These are phyloP conservation scores for Heliconius sara DNA, from an alignment of 2,888 invertebrate species.

Conservation along the genomic window DNA sequence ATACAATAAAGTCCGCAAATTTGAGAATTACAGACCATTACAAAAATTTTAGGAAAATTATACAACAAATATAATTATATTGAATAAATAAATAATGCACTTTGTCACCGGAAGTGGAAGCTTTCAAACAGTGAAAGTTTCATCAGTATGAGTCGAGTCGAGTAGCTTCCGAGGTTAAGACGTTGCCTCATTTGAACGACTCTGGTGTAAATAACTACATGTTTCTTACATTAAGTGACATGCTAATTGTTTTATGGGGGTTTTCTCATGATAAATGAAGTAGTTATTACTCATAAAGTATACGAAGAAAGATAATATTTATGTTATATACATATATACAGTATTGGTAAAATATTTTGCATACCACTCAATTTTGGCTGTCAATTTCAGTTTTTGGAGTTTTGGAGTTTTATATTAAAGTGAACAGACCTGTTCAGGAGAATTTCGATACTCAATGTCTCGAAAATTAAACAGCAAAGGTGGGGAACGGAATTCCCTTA, in stretches of 20 bases:
- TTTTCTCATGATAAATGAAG: not conserved
- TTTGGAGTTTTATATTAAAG: too few relatives aligned
- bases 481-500: too few relatives aligned
- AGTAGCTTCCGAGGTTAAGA: slow-evolving; percentile 19
- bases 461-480: too few relatives aligned
- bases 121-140: slow-evolving; percentile 23
- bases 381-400: too few relatives aligned
- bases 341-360: not conserved
- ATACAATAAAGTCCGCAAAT: not conserved
- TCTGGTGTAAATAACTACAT: slow-evolving; percentile 10
- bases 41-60: not conserved
- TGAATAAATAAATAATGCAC: not conserved
- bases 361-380: too few relatives aligned
- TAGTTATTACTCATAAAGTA: not conserved
- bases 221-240: slow-evolving; percentile 27
- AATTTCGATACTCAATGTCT: not conserved
- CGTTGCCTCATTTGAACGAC: slow-evolving; percentile 4
- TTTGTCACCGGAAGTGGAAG: not conserved
- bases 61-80: not conserved
- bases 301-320: not conserved
- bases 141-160: not conserved
- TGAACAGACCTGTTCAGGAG: too few relatives aligned
- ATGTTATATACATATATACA: not conserved
- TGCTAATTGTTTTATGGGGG: slow-evolving; percentile 20
- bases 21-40: not conserved